Base-by-base conservation (phyloP, 1,140 invertebrate species). In the Episyrphus balteatus region DNA sequence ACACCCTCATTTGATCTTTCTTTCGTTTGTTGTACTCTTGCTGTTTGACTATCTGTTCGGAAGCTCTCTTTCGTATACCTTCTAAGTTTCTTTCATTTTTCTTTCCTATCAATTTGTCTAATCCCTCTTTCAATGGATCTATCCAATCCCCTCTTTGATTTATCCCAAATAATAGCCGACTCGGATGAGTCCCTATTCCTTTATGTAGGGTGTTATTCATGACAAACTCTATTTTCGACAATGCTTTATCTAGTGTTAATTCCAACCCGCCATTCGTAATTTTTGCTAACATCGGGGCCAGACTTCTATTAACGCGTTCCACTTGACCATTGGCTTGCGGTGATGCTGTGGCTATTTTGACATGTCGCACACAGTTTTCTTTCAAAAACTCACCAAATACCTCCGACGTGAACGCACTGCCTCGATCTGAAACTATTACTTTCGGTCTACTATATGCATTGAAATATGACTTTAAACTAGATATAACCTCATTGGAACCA, bases 381-480 rank as follows among this genome's bases (percentile, higher is more conserved):
- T 21, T 12, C 3, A 51, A 9, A 46, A 51, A 55, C 9, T 52
- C 44, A 15, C 42, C 26, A 47, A 58, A 58, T 17, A 54, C 51
- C 1, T 42, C 13, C 19, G 55, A 57, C 12, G 48, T 59, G 42
- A 60, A 62, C 42, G 26, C 34, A 12, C 51, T 52, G 33, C 56
- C 58, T 44, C 57, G 43, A 49, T 61, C 56, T 2, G 52, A 53
- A 10, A 61, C 50, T 17, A 62, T 45, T 21, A 38, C 10, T 11
- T 15, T 36, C 5, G 57, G 55, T 40, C 47, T 18, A 45, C 59
- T 47, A 21, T 47, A 47, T 26, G 17, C 18, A 2, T 31, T 18
- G 42, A n/a, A n/a, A 45, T 45, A 34, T n/a, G 48, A 15, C 44
- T 43, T 47, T 8, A 60, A 48, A 11, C 55, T 32, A 5, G 50